Evolutionary conservation across 2,113 vertebrate species (phyloP), one percentile per base, ranked within the genome.

Genomic region (Apodemus sylvaticus): DNA sequence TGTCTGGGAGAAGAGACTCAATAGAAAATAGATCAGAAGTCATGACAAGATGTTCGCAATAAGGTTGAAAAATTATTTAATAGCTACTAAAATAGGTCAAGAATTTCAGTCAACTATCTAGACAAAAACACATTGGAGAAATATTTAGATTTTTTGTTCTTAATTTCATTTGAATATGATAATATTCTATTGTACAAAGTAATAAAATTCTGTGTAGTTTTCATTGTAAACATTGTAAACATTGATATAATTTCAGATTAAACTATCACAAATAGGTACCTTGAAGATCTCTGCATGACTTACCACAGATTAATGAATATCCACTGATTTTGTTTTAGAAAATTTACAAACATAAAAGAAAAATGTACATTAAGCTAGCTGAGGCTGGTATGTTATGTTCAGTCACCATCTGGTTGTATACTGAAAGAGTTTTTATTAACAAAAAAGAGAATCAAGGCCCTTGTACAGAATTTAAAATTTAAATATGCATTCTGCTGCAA

Each of bases 381-480:
- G n/a, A 86, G 9, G 12, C 45, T 78, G 8, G 0, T 36, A 7
- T 31, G 29, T 55, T 58, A 36, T 55, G 4, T 26, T 53, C 36
- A 68, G 39, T 86, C 34, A 51, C 7, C 55, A 90, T 70, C 66
- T 95, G 39, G 17, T 39, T 90, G 53, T 62, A 17, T 62, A 87
- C 73, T 87, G 86, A 89, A 87, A 91, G 74, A 71, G 26, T 39
- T 86, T 89, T 45, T 62, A 78, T 76, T 89, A 62, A 20, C 26
- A 51, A 36, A 36, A 53, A 81, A 36, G 89, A 53, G 70, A 58
- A 55, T 68, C n/a, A 83, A 90, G 29, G 5, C 5, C 60, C 29
- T 24, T 83, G 62, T 64, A 79, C 26, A 91, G 92, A 77, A 90
- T 77, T 92, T 73, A 73, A 42, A 95, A 74, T 85, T 68, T 53